Evolutionary conservation across 2,888 invertebrate genomes (phyloP), one percentile per base, ranked within the genome.

Genomic region (Gibbula magus): DNA sequence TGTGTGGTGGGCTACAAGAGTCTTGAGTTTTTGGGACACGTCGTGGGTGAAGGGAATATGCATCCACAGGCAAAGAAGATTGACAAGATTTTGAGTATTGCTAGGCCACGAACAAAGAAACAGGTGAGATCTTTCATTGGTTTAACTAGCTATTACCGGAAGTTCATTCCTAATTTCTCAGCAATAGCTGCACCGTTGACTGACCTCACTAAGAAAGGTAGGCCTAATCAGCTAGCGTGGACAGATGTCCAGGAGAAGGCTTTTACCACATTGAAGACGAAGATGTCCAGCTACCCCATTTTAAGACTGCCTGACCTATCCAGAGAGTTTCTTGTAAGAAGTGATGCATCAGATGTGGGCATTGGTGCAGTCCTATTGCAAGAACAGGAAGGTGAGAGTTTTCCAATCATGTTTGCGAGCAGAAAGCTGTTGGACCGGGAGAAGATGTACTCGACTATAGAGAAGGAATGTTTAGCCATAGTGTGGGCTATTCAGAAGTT

Each of bases 281-380:
- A 13, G 45, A 51, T 85, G 35, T 52, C 70, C 7, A 61, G 22
- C 8, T 32, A 20, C 0, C 82, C 86, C 1, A 29, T 86, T n/a
- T 51, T 86, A 39, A 56, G 35, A 18, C 75, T 83, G 20, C 86
- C 86, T 2, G 80, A 87, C 51, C 78, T 81, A 18, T 3, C n/a
- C 7, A 54, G 79, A 22, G 79, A 77, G 3, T 81, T 83, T 32
- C 53, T 84, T 7, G 70, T 88, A 4, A 74, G 81, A 51, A 81
- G 81, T 10, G 87, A 89, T 76, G 88, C 86, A 0, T 83, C 83
- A 10, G 76, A 61, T 4, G 76, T 77, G 13, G 88, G 86, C 0
- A 75, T 87, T 8, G 88, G 87, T 2, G 86, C 86, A 0, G 87
- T 81, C 0, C 83, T 88, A 0, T 35, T 83, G 70, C 88, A 83